These are phyloP conservation scores for Catocala nupta DNA, from an alignment of 2,888 invertebrate genomes.

Conservation along the genomic window DNA sequence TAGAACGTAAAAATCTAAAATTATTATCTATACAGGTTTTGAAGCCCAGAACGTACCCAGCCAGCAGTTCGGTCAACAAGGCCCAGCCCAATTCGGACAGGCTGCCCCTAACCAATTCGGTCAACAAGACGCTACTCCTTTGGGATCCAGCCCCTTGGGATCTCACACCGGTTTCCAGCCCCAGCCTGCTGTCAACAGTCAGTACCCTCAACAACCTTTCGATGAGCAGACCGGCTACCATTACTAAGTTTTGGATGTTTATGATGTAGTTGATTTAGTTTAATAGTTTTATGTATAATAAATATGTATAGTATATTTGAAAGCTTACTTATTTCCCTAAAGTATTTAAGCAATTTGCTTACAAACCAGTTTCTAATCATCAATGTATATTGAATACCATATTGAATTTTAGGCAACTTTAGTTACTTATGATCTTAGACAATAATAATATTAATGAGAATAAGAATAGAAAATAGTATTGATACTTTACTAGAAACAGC, in stretches of 20 bases:
- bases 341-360: no score
- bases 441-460: no score
- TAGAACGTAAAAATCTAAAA: not conserved
- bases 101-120: not conserved
- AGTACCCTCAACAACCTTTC: constrained; percentile 21
- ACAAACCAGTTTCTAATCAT: no score
- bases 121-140: constrained; percentile 14
- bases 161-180: constrained; percentile 2
- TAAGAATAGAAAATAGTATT: no score
- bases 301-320: not conserved
- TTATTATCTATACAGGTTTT: constrained; percentile 1
- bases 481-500: no score
- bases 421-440: no score
- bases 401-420: no score
- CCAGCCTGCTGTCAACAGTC: constrained; percentile 2
- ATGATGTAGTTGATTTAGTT: not conserved
- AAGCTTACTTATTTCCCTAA: no score
- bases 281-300: not conserved
- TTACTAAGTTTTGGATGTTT: constrained; percentile 11
- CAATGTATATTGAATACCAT: no score
- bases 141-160: constrained; percentile 3
- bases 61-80: not conserved
- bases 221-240: constrained; percentile 24
- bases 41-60: constrained; percentile 1
- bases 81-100: not conserved